phyloP scores from a whole-genome alignment of 2,888 invertebrate species.

The Tipula helvola region DNA sequence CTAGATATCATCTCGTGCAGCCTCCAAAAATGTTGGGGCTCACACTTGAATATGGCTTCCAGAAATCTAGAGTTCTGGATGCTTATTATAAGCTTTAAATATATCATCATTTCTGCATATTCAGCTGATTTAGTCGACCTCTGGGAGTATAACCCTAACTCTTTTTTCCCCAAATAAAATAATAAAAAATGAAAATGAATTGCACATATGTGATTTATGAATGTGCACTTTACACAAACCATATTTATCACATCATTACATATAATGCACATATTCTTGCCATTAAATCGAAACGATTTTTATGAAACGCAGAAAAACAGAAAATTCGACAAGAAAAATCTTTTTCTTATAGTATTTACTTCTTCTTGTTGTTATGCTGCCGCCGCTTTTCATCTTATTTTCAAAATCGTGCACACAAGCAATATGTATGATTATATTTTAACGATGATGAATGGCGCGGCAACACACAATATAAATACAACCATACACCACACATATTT shows the following conservation, averaged over 20 bases:
- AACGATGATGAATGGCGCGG: neutral
- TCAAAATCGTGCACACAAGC: neutral
- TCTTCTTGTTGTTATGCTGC: neutral
- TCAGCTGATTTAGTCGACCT: no score
- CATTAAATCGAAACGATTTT: neutral
- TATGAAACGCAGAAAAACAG: neutral
- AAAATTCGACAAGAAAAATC: neutral
- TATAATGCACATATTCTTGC: neutral
- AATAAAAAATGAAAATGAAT: no score
- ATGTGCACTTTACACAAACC: neutral
- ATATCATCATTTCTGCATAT: no score
- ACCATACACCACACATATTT: neutral
- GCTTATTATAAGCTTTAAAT: no score
- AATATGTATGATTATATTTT: neutral
- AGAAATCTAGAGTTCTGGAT: no score
- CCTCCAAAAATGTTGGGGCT: no score
- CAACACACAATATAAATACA: neutral
- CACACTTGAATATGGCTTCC: no score
- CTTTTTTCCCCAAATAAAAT: no score
- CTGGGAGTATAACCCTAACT: no score
- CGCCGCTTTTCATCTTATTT: neutral
- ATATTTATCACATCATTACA: neutral
- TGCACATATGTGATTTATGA: neutral
- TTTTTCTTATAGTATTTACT: neutral
- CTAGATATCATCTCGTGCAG: no score